Percentiles rank a stretch among this genome's conserved stretches.
These are phyloP conservation scores for Mycetomoellerius zeteki DNA, from an alignment of 1,140 invertebrate species.

Conservation along the genomic window DNA sequence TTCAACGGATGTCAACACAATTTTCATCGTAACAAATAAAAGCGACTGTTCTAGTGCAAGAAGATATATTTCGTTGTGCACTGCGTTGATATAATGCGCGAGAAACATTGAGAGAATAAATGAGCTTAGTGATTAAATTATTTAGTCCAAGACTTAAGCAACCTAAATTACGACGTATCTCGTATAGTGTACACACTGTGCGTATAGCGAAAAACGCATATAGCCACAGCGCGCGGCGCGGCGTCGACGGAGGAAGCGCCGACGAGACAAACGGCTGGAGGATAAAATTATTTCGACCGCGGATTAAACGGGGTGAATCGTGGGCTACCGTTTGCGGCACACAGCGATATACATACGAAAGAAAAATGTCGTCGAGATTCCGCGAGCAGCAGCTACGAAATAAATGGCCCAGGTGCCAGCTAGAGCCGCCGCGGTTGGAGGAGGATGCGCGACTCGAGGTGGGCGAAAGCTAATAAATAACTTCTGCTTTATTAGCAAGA, in stretches of 20 bases:
- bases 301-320: constrained; percentile 73
- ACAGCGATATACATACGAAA: constrained; percentile 9
- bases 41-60: neutral
- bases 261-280: constrained; percentile 64
- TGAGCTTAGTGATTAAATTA: constrained; percentile 62
- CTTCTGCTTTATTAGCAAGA: constrained; percentile 86
- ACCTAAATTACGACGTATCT: constrained; percentile 57
- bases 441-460: constrained; percentile 62
- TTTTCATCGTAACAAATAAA: constrained; percentile 37
- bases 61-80: neutral
- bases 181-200: neutral
- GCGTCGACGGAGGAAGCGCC: constrained; percentile 62
- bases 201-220: constrained; percentile 32
- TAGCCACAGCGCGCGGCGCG: neutral
- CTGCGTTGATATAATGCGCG: constrained; percentile 22
- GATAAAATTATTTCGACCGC: constrained; percentile 76
- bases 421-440: constrained; percentile 72
- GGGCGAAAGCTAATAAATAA: constrained; percentile 84
- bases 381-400: constrained; percentile 78
- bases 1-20: constrained; percentile 44
- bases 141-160: constrained; percentile 55
- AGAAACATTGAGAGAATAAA: constrained; percentile 46
- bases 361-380: constrained; percentile 67
- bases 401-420: constrained; percentile 83
- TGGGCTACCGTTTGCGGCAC: constrained; percentile 33